Evolutionary conservation across 2,113 vertebrate genomes (phyloP).

Genomic region (Telmatochromis sp.): DNA sequence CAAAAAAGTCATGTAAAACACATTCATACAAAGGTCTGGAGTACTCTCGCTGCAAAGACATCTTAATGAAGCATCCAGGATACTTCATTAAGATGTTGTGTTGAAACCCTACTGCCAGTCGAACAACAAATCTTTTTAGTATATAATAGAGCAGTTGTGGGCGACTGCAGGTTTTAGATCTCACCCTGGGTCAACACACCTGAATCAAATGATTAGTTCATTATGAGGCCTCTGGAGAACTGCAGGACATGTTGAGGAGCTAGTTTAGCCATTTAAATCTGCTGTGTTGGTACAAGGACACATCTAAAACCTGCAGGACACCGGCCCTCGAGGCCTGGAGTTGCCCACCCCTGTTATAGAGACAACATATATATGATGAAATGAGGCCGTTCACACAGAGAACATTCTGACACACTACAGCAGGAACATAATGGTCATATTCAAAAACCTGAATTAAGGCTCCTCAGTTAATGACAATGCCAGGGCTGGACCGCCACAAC

Average conservation of each 20-base stretch:
- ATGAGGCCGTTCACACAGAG: accelerated
- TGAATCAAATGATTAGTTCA: accelerated
- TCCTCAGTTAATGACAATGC: background rate
- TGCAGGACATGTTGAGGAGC: accelerated
- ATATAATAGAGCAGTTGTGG: accelerated
- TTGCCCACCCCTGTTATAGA: background rate
- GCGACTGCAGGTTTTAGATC: background rate
- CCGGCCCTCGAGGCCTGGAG: background rate
- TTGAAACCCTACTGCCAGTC: background rate
- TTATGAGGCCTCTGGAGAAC: background rate
- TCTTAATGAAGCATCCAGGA: background rate
- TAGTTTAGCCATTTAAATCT: background rate
- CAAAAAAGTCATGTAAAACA: background rate
- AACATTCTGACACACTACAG: background rate
- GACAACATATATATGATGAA: background rate
- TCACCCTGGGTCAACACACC: background rate
- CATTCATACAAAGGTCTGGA: background rate
- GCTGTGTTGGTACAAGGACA: background rate
- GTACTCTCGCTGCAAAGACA: background rate
- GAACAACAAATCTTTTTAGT: background rate
- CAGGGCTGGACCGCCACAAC: background rate
- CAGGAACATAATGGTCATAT: background rate
- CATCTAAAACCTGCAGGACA: background rate
- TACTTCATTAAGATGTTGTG: background rate
- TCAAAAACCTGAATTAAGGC: background rate